Evolutionary conservation across 2,888 invertebrate species (phyloP), one percentile per base, ranked within the genome.

Genomic region (Cremastinae sp.): DNA sequence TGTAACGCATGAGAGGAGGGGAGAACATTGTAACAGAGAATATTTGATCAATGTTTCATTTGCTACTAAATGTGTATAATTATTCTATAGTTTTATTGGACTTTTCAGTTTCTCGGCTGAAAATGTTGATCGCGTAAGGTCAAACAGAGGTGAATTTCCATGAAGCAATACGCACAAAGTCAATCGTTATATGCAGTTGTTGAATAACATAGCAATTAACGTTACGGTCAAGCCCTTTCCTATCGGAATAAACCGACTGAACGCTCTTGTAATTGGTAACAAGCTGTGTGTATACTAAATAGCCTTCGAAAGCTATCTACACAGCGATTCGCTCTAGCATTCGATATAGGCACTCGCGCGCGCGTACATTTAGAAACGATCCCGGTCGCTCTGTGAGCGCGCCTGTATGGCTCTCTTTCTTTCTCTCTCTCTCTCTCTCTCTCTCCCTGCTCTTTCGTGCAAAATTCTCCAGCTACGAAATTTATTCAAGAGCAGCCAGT

Each of bases 141-240:
- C 2, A 28, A 28, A 28, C 28, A 28, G 28, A 28, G 28, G 28
- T 5, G 22, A 14, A 22, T 59, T 53, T 16, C 41, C n/a, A 61
- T 20, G 34, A 10, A 61, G 43, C 22, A 2, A 43, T n/a, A 14
- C 12, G 14, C 4, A 22, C 8, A 41, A 43, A 14, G 58, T 54
- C 16, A 61, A 18, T 56, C 38, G 47, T 61, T 54, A 34, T n/a
- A n/a, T 47, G 49, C 53, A 62, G 41, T 47, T 41, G 61, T 68
- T 54, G 28, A 36, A 68, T 56, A 49, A 74, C 68, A 68, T 14
- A 36, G 61, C 66, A 68, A 66, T 68, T 61, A 66, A 61, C 43
- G 36, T 51, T 59, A 59, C 59, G 34, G 28, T 41, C 47, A n/a
- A 47, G 47, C 16, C 14, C 47, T 47, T 47, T 47, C 16, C 9